Conservation (phyloP, 1,140 invertebrate species). For the Drosophila prosaltans region DNA sequence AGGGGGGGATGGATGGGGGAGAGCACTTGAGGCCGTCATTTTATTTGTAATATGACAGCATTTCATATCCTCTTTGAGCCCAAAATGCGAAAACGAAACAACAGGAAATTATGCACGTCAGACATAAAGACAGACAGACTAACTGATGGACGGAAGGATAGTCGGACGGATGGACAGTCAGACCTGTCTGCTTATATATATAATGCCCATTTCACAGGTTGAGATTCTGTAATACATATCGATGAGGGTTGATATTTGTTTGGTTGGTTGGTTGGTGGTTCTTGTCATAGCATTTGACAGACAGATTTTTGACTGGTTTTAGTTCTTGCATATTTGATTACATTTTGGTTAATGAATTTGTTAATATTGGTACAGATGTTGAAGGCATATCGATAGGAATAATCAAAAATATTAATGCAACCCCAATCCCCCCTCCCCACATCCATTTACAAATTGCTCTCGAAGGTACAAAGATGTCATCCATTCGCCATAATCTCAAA, state of each 20-base stretch:
- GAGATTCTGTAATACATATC: background rate
- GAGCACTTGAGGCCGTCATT: conserved; percentile 62
- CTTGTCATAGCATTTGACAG: conserved; percentile 27
- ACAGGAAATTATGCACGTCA: conserved; percentile 75
- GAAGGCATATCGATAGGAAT: conserved; percentile 17
- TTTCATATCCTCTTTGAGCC: conserved; percentile 64
- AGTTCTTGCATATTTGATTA: conserved; percentile 62
- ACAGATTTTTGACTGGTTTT: conserved; percentile 21
- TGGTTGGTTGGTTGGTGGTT: conserved; percentile 17
- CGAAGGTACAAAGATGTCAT: conserved; percentile 33
- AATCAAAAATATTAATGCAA: background rate
- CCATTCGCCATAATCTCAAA: conserved; percentile 44
- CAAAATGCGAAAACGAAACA: conserved; percentile 65
- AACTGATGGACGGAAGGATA: background rate
- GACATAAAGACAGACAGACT: background rate
- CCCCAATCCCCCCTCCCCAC: background rate
- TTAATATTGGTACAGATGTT: conserved; percentile 23
- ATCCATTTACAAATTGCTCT: conserved; percentile 23
- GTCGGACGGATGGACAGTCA: background rate
- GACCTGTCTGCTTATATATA: conserved; percentile 70
- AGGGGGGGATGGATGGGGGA: conserved; percentile 1
- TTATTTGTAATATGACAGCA: conserved; percentile 75
- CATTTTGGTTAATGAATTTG: conserved; percentile 60
- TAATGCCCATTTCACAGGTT: conserved; percentile 41
- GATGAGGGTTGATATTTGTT: conserved; percentile 8